A percentile compares a stretch with the other conserved stretches of the same genome.
phyloP scores from a whole-genome alignment of 2,113 vertebrate genomes.

The Megaleporinus macrocephalus region DNA sequence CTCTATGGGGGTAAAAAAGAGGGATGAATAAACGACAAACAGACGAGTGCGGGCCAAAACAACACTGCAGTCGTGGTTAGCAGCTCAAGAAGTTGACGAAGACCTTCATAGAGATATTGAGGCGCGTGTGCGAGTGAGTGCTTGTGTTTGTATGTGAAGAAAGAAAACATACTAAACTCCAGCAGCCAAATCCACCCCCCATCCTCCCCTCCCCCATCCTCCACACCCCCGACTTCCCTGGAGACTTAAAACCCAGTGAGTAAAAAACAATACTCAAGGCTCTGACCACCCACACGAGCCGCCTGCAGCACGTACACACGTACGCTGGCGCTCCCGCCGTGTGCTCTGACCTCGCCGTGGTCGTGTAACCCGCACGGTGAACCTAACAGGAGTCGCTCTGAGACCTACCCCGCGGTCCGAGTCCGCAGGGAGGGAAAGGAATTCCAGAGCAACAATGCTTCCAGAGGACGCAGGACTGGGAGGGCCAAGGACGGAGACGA shows the following conservation, averaged over 20 bases:
- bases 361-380: background rate
- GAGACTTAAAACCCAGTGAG: background rate
- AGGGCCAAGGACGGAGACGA: constrained; percentile 20
- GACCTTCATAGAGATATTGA: too few species aligned
- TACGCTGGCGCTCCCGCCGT: background rate
- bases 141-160: background rate
- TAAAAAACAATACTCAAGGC: constrained; percentile 1
- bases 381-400: constrained; percentile 7
- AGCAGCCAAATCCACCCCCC: background rate
- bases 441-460: constrained; percentile 12
- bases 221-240: too few species aligned
- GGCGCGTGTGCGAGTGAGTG: background rate
- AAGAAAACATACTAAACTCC: background rate
- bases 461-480: background rate
- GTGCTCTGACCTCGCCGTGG: background rate
- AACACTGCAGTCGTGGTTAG: too few species aligned
- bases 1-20: too few species aligned
- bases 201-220: too few species aligned
- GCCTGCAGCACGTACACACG: background rate
- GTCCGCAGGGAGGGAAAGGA: background rate
- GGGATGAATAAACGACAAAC: too few species aligned
- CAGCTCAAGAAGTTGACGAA: too few species aligned
- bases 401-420: background rate
- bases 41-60: too few species aligned
- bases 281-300: background rate